Evolutionary conservation across 2,797 vertebrate genomes (phyloP).

Genomic region (Poecilia velifera): DNA sequence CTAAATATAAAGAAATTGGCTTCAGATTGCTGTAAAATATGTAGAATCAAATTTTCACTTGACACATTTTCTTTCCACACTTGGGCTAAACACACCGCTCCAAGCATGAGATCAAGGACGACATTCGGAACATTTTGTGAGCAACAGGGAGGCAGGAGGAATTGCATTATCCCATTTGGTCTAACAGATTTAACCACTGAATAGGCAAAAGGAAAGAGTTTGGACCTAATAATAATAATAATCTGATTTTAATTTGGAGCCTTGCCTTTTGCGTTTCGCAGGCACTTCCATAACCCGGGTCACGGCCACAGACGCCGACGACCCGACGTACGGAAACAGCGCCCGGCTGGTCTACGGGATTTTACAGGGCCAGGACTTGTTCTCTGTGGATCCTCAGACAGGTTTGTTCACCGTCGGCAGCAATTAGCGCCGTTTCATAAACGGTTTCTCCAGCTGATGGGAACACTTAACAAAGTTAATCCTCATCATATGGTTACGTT

Average conservation of each 20-base stretch:
- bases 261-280: constrained; percentile 58
- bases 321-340: constrained; percentile 95
- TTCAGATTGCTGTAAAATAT: background rate
- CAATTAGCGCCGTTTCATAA: constrained; percentile 11
- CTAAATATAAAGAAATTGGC: constrained; percentile 3
- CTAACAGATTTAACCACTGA: constrained; percentile 37
- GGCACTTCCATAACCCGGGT: constrained; percentile 96
- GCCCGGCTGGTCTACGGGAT: constrained; percentile 95
- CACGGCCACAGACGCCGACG: constrained; percentile 95
- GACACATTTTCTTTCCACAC: background rate
- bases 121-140: background rate
- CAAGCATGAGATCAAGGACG: constrained; percentile 3
- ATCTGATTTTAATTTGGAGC: constrained; percentile 5
- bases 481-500: constrained; percentile 32
- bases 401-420: constrained; percentile 66
- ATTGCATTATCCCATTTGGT: constrained; percentile 40
- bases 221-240: constrained; percentile 1
- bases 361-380: constrained; percentile 92
- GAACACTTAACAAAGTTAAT: constrained; percentile 33
- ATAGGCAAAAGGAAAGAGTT: constrained; percentile 23
- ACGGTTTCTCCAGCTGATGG: constrained; percentile 22
- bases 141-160: constrained; percentile 27
- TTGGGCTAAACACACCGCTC: background rate
- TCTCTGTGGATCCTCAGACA: constrained; percentile 97
- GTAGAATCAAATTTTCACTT: background rate